phyloP scores from a whole-genome alignment of 2,797 vertebrate genomes.

The Amblyopsis hoosieri region DNA sequence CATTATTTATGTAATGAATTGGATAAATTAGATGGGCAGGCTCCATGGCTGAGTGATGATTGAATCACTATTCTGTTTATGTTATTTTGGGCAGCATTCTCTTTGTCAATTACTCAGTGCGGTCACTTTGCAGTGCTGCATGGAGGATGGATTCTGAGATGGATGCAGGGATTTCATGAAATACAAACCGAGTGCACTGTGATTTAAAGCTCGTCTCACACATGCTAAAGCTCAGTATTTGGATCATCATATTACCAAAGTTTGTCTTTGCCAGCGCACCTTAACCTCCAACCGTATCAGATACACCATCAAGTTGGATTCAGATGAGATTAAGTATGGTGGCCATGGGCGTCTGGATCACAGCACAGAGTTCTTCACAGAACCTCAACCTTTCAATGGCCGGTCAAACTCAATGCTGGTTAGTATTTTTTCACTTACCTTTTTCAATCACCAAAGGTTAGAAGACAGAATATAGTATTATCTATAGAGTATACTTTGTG shows the following conservation, averaged over 20 bases:
- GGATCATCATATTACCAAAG: conserved; percentile 50
- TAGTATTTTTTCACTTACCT: conserved; percentile 50
- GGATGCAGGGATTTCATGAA: conserved; percentile 56
- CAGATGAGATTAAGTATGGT: conserved; percentile 85
- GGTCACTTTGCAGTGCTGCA: conserved; percentile 44
- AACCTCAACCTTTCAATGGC: conserved; percentile 80
- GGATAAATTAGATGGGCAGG: conserved; percentile 60
- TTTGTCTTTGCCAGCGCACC: conserved; percentile 66
- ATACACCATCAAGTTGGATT: conserved; percentile 94
- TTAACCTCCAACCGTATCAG: conserved; percentile 81
- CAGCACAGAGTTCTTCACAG: conserved; percentile 88
- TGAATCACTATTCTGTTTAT: conserved; percentile 60
- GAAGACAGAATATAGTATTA: no score
- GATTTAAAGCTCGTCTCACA: conserved; percentile 46
- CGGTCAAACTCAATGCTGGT: conserved; percentile 87
- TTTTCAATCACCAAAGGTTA: not conserved
- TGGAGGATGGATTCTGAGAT: conserved; percentile 53
- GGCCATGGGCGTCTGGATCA: conserved; percentile 94
- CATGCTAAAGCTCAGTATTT: conserved; percentile 38
- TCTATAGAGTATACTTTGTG: no score
- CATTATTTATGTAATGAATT: conserved; percentile 69
- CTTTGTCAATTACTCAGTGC: conserved; percentile 43
- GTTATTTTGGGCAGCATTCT: conserved; percentile 43
- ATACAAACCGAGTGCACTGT: conserved; percentile 44
- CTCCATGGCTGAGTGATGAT: conserved; percentile 45